phyloP scores from a whole-genome alignment of 1,140 invertebrate genomes.

The Trichonephila inaurata region DNA sequence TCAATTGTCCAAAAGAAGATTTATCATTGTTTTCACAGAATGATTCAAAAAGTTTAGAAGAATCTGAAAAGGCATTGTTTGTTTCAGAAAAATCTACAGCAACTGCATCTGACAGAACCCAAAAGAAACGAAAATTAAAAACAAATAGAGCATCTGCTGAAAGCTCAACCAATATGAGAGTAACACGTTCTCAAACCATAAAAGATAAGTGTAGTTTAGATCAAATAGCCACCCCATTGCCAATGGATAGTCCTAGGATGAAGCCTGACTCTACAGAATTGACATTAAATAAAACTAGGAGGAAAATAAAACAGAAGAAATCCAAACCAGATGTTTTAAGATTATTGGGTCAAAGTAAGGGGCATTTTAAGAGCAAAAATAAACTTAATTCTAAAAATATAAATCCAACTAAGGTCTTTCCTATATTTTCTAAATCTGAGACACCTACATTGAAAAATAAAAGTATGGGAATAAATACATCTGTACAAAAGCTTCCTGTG shows the following conservation, averaged over 20 bases:
- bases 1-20: background rate
- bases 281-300: background rate
- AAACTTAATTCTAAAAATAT: background rate
- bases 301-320: background rate
- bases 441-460: background rate
- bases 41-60: background rate
- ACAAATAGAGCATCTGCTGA: background rate
- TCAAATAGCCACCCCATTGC: background rate
- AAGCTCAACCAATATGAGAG: background rate
- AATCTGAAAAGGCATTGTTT: background rate
- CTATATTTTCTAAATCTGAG: constrained; percentile 25
- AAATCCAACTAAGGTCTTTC: background rate
- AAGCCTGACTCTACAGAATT: background rate
- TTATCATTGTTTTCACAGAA: background rate
- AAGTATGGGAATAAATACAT: background rate
- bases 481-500: background rate
- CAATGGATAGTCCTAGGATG: background rate
- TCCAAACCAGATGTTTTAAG: background rate
- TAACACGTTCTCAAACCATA: background rate
- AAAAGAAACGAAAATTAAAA: background rate
- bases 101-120: background rate
- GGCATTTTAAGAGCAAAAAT: background rate
- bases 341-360: background rate
- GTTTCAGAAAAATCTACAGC: background rate
- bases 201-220: background rate